These are phyloP conservation scores for Arenaria interpres DNA, from an alignment of 2,113 vertebrate genomes.

Conservation along the genomic window DNA sequence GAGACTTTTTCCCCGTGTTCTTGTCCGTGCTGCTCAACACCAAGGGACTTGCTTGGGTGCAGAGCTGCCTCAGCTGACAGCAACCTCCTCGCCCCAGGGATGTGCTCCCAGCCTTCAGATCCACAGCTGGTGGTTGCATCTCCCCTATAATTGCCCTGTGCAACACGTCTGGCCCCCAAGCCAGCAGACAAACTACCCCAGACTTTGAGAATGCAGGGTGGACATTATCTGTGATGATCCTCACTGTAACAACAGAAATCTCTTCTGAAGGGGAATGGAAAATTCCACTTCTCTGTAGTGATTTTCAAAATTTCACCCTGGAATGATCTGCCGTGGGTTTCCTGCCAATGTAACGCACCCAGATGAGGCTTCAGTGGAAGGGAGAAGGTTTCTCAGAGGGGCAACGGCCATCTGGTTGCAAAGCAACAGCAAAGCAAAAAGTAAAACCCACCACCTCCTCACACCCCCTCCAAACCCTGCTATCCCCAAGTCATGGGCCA, in stretches of 20 bases:
- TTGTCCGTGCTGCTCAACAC: not conserved
- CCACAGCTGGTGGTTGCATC: not conserved
- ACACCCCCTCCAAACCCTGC: rapidly evolving
- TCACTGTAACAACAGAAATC: not conserved
- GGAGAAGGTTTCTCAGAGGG: not conserved
- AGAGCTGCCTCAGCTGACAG: not conserved
- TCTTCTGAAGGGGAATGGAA: not conserved
- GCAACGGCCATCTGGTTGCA: not conserved
- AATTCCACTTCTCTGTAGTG: not conserved
- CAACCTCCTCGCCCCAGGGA: rapidly evolving
- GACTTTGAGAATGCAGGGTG: not conserved
- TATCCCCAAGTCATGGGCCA: not conserved
- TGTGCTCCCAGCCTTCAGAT: not conserved
- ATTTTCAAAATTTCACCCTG: not conserved
- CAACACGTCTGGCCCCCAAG: rapidly evolving
- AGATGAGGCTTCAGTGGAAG: not conserved
- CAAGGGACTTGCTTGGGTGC: not conserved
- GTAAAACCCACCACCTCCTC: not conserved
- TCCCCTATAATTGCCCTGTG: not conserved
- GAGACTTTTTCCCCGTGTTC: not conserved
- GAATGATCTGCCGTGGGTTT: not conserved
- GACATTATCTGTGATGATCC: not conserved
- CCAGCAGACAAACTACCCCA: not conserved
- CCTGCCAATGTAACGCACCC: not conserved
- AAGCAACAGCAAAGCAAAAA: not conserved